phyloP scores from a whole-genome alignment of 1,140 invertebrate species.

The Sminthurides bifidus region DNA sequence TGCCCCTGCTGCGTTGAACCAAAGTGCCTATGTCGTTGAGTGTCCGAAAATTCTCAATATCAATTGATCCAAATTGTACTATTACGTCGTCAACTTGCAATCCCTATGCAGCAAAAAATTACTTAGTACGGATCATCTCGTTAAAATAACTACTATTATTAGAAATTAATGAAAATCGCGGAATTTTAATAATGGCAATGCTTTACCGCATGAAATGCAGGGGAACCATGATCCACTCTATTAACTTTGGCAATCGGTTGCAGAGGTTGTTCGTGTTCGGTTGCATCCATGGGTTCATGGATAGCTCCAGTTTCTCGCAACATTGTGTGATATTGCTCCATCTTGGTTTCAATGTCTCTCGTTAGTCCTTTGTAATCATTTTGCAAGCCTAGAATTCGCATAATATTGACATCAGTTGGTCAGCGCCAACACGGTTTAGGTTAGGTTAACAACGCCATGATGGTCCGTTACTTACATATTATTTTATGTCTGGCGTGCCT shows the following conservation, averaged over 20 bases:
- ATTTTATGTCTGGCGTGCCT: conserved; percentile 72
- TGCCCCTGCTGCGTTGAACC: conserved; percentile 62
- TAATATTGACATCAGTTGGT: no score
- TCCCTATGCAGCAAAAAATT: no score
- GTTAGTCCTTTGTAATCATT: conserved; percentile 82
- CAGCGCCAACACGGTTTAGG: no score
- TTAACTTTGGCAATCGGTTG: conserved; percentile 57
- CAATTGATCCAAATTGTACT: conserved; percentile 71
- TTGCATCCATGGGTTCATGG: background rate
- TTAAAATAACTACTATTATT: no score
- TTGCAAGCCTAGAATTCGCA: conserved; percentile 56
- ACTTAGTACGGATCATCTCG: no score
- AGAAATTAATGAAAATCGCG: no score
- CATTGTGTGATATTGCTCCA: conserved; percentile 43
- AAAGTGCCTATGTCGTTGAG: conserved; percentile 52
- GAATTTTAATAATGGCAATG: no score
- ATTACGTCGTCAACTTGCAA: conserved; percentile 59
- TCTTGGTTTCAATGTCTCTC: conserved; percentile 65
- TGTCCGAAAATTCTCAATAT: conserved; percentile 55
- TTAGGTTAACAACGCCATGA: no score
- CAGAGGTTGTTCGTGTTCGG: background rate
- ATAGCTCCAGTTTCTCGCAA: background rate
- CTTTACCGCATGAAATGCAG: conserved; percentile 64
- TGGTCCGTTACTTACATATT: conserved; percentile 51
- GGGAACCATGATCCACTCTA: conserved; percentile 60